phyloP scores from a whole-genome alignment of 2,888 invertebrate species.

The Tipula lateralis region DNA sequence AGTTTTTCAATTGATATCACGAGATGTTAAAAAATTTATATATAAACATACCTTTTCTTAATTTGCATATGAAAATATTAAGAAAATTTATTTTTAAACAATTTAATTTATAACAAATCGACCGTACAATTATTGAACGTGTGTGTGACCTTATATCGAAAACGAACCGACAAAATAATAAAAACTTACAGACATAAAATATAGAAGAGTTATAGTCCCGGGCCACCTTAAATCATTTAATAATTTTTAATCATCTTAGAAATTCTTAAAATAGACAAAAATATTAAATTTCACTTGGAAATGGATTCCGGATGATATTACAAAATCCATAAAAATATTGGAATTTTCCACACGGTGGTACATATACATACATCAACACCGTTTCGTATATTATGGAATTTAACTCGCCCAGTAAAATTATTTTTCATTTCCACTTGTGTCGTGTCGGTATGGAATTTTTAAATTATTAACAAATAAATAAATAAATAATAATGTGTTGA shows the following conservation, averaged over 20 bases:
- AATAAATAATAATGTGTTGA: background rate
- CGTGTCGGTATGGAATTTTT: background rate
- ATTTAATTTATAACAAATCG: background rate
- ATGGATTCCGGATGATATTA: background rate
- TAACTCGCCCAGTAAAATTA: background rate
- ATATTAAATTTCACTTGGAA: background rate
- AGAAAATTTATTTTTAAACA: background rate
- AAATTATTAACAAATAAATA: background rate
- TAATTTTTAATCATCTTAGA: background rate
- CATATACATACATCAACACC: background rate
- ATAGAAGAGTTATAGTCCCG: background rate
- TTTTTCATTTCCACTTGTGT: background rate
- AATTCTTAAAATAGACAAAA: background rate
- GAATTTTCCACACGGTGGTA: background rate
- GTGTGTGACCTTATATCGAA: background rate
- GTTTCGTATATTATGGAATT: background rate
- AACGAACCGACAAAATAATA: background rate
- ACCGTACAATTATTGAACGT: background rate
- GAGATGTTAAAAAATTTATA: background rate
- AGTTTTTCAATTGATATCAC: background rate
- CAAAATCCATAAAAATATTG: background rate
- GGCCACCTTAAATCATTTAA: background rate
- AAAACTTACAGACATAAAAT: background rate
- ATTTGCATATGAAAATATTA: slow-evolving; percentile 2
- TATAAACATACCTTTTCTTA: background rate